A percentile compares a stretch with the other conserved stretches of the same genome.
phyloP scores from a whole-genome alignment of 2,113 vertebrate genomes.

The Sphaerodactylus townsendi region DNA sequence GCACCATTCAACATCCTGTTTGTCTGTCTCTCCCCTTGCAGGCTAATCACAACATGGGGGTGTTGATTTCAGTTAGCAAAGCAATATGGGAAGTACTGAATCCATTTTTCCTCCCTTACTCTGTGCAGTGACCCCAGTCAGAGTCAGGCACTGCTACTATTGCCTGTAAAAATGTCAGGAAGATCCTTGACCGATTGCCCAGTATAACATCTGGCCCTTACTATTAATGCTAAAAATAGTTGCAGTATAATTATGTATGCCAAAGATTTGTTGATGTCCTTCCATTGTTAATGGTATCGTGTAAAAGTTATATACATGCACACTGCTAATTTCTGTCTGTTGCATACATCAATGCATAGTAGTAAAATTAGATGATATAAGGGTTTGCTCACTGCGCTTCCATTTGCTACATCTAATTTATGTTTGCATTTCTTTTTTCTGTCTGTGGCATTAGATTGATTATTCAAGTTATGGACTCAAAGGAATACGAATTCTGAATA shows the following conservation, averaged over 20 bases:
- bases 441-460: constrained; percentile 17
- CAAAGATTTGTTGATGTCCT: not conserved
- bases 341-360: not conserved
- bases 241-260: not conserved
- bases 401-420: constrained; percentile 11
- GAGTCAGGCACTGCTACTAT: too few relatives aligned
- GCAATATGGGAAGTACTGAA: too few relatives aligned
- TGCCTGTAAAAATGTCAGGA: too few relatives aligned
- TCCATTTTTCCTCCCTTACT: too few relatives aligned
- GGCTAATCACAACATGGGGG: too few relatives aligned
- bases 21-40: too few relatives aligned
- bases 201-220: not conserved
- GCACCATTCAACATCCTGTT: too few relatives aligned
- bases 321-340: not conserved
- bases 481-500: not conserved
- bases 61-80: too few relatives aligned
- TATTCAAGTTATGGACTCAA: constrained; percentile 5
- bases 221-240: not conserved
- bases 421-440: not conserved
- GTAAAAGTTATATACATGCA: not conserved
- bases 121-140: too few relatives aligned
- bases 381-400: not conserved
- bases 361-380: not conserved
- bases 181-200: too few relatives aligned
- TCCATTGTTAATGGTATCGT: constrained; percentile 1